phyloP scores from a whole-genome alignment of 2,797 vertebrate species.

The Arremon brunneinucha region DNA sequence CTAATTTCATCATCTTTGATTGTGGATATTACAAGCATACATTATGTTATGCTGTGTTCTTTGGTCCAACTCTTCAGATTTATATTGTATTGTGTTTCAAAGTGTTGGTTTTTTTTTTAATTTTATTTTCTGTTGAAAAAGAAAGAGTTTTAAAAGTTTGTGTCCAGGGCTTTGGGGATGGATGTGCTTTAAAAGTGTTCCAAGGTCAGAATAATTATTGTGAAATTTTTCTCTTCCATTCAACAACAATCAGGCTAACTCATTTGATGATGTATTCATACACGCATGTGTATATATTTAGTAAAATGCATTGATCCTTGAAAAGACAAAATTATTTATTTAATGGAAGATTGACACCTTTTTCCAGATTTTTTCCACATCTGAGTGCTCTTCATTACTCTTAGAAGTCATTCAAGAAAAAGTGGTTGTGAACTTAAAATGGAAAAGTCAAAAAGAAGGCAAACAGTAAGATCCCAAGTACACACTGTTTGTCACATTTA shows the following conservation, averaged over 20 bases:
- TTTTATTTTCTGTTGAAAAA: background rate
- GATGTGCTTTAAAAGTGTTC: background rate
- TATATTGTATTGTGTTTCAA: background rate
- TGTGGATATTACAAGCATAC: background rate
- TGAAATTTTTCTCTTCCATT: background rate
- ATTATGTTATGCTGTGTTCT: background rate
- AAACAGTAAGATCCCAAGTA: background rate
- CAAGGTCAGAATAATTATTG: background rate
- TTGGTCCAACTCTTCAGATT: background rate
- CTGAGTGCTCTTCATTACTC: background rate
- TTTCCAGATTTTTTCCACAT: background rate
- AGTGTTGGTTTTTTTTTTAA: no score
- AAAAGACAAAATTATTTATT: background rate
- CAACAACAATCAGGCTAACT: background rate
- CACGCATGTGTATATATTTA: background rate
- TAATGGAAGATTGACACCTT: background rate
- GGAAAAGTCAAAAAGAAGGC: background rate
- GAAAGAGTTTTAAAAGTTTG: background rate
- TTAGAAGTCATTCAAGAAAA: background rate
- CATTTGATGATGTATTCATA: background rate
- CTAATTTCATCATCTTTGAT: background rate
- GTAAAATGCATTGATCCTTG: background rate
- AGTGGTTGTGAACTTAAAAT: background rate
- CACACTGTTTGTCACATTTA: background rate
- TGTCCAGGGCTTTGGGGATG: background rate